Percentiles rank a stretch among this genome's conserved stretches.
phyloP scores from a whole-genome alignment of 2,113 vertebrate genomes.

The Dasyurus viverrinus region DNA sequence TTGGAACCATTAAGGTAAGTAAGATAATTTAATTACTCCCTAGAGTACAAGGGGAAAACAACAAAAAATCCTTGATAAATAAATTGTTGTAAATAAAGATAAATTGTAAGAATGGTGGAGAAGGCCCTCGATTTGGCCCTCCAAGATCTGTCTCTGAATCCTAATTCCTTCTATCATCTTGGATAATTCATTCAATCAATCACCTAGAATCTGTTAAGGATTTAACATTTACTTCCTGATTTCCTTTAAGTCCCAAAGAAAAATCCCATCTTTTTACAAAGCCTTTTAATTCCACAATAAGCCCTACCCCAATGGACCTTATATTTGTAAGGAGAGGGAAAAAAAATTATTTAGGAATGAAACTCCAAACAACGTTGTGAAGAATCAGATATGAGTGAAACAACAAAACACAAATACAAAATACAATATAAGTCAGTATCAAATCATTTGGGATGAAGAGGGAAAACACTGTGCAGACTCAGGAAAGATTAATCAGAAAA shows the following conservation, averaged over 20 bases:
- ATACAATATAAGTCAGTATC: not conserved
- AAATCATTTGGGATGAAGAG: not conserved
- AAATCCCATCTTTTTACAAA: too few relatives aligned
- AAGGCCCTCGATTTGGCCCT: not conserved
- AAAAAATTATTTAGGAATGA: not conserved
- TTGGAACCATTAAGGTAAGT: not conserved
- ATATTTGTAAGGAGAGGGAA: not conserved
- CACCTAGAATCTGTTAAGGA: too few relatives aligned
- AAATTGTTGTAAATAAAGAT: conserved; percentile 29
- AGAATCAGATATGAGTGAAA: too few relatives aligned
- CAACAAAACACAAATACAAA: not conserved
- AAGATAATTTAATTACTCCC: conserved; percentile 3
- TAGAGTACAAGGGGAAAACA: not conserved
- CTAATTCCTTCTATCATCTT: too few relatives aligned
- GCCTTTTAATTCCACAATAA: too few relatives aligned
- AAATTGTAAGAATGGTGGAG: not conserved
- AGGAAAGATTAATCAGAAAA: not conserved
- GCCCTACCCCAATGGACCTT: not conserved
- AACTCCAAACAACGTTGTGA: too few relatives aligned
- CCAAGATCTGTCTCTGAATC: too few relatives aligned
- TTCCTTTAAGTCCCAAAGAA: too few relatives aligned
- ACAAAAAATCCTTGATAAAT: not conserved
- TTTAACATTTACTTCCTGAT: too few relatives aligned
- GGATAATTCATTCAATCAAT: too few relatives aligned
- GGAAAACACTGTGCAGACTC: not conserved